phyloP scores from a whole-genome alignment of 2,113 vertebrate species.

The Albula goreensis region DNA sequence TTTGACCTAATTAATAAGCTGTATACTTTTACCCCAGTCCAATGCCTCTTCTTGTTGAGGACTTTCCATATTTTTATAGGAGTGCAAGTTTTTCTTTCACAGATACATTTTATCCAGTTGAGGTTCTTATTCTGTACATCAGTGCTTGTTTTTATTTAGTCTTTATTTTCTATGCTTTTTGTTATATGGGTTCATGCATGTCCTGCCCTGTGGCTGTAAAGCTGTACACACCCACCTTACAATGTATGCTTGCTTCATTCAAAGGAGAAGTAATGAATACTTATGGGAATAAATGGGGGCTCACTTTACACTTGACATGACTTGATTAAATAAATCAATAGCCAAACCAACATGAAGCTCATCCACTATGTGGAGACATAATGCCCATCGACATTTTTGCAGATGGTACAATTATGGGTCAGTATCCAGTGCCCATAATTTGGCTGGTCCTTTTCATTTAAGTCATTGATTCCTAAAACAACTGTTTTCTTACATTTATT shows the following conservation, averaged over 20 bases:
- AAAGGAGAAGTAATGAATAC: no score
- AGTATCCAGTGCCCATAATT: not conserved
- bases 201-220: not conserved
- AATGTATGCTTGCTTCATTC: not conserved
- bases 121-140: not conserved
- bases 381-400: not conserved
- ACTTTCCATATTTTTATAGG: no score
- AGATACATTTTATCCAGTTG: no score
- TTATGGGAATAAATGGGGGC: no score
- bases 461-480: no score
- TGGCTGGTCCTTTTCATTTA: not conserved
- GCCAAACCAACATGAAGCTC: not conserved
- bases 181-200: not conserved
- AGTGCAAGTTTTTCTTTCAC: no score
- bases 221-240: not conserved
- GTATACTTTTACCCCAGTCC: no score
- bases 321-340: not conserved
- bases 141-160: not conserved
- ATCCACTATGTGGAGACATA: not conserved
- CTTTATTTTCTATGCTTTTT: not conserved
- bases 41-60: no score
- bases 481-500: not conserved
- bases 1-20: no score
- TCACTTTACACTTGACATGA: not conserved
- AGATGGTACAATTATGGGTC: not conserved